These are phyloP conservation scores for Mythimna albipuncta DNA, from an alignment of 2,888 invertebrate species.

Conservation along the genomic window DNA sequence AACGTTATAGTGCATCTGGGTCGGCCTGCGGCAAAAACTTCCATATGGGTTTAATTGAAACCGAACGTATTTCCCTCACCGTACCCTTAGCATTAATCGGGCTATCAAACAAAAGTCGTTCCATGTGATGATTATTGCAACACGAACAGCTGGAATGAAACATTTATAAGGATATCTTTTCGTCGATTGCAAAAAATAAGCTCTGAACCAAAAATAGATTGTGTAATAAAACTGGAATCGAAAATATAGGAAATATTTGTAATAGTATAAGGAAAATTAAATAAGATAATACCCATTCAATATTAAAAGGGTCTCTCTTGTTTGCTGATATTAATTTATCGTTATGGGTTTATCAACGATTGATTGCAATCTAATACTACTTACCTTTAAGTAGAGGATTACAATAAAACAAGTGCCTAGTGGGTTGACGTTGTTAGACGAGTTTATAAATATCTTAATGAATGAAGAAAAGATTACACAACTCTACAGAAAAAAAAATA, in stretches of 20 bases:
- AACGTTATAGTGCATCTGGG: constrained; percentile 45
- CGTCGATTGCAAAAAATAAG: constrained; percentile 3
- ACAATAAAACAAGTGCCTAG: too few species aligned
- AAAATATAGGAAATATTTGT: constrained; percentile 9
- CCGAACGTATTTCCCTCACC: constrained; percentile 15
- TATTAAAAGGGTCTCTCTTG: not conserved
- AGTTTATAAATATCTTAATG: too few species aligned
- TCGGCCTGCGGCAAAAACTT: constrained; percentile 22
- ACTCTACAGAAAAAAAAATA: too few species aligned
- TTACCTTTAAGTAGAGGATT: too few species aligned
- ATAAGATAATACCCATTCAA: not conserved
- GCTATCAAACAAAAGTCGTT: constrained; percentile 46
- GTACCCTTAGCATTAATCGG: constrained; percentile 28
- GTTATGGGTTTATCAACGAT: too few species aligned
- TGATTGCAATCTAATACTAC: too few species aligned
- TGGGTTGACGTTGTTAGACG: too few species aligned
- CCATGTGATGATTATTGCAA: constrained; percentile 26
- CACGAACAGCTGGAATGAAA: not conserved
- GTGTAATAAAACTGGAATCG: constrained; percentile 2
- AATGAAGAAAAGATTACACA: too few species aligned
- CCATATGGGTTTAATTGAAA: constrained; percentile 52
- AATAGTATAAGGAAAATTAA: not conserved
- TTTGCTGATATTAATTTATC: not conserved
- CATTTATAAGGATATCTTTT: not conserved
- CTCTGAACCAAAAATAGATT: not conserved